Evolutionary conservation across 2,797 vertebrate species (phyloP).

Genomic region (Tauraco hartlaubi): DNA sequence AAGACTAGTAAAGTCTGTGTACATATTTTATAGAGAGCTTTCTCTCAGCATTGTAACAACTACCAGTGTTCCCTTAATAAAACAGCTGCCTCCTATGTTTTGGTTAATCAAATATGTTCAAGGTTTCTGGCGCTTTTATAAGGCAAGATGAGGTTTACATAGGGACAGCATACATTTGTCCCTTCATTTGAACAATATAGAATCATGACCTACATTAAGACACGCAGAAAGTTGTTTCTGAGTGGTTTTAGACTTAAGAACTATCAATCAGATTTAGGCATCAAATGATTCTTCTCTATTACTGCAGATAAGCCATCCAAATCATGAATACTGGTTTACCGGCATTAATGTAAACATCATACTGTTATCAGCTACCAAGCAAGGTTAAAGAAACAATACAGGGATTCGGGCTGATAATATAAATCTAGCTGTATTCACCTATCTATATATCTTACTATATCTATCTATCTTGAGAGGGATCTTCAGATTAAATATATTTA

Average conservation of each 20-base stretch:
- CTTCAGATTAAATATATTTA: background rate
- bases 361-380: background rate
- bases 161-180: background rate
- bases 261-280: background rate
- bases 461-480: background rate
- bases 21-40: background rate
- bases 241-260: background rate
- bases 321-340: background rate
- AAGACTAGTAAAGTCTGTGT: background rate
- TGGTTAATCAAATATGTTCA: background rate
- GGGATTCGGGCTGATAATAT: background rate
- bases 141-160: background rate
- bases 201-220: accelerated
- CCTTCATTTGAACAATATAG: background rate
- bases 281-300: background rate
- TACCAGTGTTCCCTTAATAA: background rate
- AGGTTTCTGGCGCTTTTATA: background rate
- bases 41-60: background rate
- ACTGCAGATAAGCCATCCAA: background rate
- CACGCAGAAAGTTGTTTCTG: background rate
- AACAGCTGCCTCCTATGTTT: background rate
- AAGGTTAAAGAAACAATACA: background rate
- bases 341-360: background rate
- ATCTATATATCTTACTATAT: background rate
- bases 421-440: background rate